Base-by-base conservation (phyloP, 1,140 invertebrate species). In the Venustaconcha ellipsiformis region DNA sequence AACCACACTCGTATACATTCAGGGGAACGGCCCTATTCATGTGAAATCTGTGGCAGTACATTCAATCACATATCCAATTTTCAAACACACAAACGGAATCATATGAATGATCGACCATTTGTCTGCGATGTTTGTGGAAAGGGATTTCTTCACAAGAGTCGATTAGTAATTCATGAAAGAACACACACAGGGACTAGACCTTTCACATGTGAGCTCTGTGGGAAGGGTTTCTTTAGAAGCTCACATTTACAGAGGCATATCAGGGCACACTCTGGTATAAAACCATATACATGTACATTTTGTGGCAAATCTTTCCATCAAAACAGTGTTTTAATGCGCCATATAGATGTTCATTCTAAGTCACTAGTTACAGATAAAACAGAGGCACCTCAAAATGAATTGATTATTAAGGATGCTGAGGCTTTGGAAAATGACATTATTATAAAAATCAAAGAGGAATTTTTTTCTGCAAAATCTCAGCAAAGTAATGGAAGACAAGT, bases 81-180 rank as follows among this genome's bases (percentile, higher is more conserved):
- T n/a, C 55, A 57, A 26, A 65, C 55, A 62, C 72, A 74, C 64
- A 64, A 58, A 37, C 63, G 72, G 14, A 64, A 55, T 17, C 87
- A 98, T 20, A 74, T 65, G 11, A 65, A 65, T 15, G 72, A 57
- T n/a, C 17, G 72, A 17, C 72, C 72, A 1, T 74, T 67, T 30
- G 55, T 64, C 15, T 72, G 70, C 56, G 56, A 37, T 23, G 64
- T 72, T 20, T 72, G 70, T 64, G 37, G 37, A 48, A 68, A 67
- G 23, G 72, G 57, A 23, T 74, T 74, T 60, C 26, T 56, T 17
- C 64, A 57, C 18, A 62, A 67, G 56, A 56, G 72, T 14, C 26
- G 15, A 11, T 17, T 74, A 57, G 64, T 59, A 67, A 57, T 57
- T 17, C 72, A 74, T 55, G 26, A 23, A 17, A 20, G 60, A 59